phyloP scores from a whole-genome alignment of 35 echinoderm and acorn worm genomes.

The Strongylocentrotus purpuratus region DNA sequence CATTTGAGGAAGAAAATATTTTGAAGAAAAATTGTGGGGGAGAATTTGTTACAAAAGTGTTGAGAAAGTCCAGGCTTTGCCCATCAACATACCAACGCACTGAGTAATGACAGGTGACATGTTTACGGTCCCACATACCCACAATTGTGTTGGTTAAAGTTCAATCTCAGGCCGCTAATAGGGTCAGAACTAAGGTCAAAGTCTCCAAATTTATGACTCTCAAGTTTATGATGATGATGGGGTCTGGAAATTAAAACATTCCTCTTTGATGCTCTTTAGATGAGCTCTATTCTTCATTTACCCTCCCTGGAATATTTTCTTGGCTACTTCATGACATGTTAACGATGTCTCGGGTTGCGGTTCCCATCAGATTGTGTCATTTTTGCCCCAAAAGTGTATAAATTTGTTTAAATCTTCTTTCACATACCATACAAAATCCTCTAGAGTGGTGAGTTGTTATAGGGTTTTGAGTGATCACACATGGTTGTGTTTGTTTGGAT shows the following conservation, averaged over 20 bases:
- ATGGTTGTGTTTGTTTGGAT: background rate
- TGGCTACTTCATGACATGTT: background rate
- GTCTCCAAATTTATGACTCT: background rate
- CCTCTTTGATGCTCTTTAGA: background rate
- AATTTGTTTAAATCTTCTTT: background rate
- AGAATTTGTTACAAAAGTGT: background rate
- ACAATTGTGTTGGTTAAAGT: background rate
- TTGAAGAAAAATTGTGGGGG: background rate
- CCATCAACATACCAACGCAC: background rate
- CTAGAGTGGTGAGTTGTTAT: background rate
- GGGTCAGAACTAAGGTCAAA: background rate
- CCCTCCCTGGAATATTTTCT: background rate
- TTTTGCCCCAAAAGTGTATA: background rate
- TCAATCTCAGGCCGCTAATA: background rate
- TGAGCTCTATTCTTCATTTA: background rate
- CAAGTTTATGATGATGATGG: background rate
- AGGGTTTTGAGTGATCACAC: background rate
- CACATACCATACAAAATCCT: background rate
- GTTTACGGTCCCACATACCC: background rate
- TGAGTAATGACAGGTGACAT: conserved; percentile 2
- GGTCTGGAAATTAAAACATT: background rate
- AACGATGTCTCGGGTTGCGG: background rate
- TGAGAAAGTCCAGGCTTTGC: background rate
- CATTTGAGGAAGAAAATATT: no score
- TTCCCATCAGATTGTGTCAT: background rate